Conservation (phyloP, 2,797 vertebrate species). For the Lagocephalus sceleratus region DNA sequence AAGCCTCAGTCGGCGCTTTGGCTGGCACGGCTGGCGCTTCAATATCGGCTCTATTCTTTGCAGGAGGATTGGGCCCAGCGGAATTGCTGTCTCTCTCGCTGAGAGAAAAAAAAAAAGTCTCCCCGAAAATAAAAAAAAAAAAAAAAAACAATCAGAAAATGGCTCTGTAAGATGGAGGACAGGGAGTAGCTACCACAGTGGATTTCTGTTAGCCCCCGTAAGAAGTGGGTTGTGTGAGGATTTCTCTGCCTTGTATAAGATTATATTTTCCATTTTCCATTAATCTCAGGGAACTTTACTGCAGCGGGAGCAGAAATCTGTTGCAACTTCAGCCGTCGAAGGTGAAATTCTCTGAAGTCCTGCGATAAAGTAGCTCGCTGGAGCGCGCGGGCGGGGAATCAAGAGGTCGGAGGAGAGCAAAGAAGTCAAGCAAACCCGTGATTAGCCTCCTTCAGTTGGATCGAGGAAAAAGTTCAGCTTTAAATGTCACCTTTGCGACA, state of each 20-base stretch:
- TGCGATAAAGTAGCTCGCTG: slow-evolving; percentile 20
- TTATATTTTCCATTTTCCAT: slow-evolving; percentile 55
- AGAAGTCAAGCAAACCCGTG: slow-evolving; percentile 32
- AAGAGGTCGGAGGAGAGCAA: slow-evolving; percentile 29
- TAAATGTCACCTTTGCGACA: background rate
- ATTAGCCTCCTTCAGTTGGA: no score
- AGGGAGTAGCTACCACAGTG: slow-evolving; percentile 46
- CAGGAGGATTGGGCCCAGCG: slow-evolving; percentile 70
- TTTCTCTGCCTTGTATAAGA: slow-evolving; percentile 50
- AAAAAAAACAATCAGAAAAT: slow-evolving; percentile 60
- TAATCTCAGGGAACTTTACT: slow-evolving; percentile 49
- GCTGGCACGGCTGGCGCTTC: slow-evolving; percentile 65
- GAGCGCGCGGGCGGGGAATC: slow-evolving; percentile 19
- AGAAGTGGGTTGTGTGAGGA: slow-evolving; percentile 47
- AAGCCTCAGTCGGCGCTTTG: slow-evolving; percentile 54
- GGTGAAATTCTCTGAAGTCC: slow-evolving; percentile 49
- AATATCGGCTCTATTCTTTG: slow-evolving; percentile 72
- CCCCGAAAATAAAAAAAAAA: background rate
- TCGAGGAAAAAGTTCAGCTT: no score
- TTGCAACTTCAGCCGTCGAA: slow-evolving; percentile 50
- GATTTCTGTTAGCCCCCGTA: slow-evolving; percentile 40
- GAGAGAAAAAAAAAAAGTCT: slow-evolving; percentile 39
- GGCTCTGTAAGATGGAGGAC: slow-evolving; percentile 42
- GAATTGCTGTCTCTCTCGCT: slow-evolving; percentile 71
- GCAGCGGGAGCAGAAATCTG: slow-evolving; percentile 44